phyloP scores from a whole-genome alignment of 2,113 vertebrate species.

The Macroglossus sobrinus region DNA sequence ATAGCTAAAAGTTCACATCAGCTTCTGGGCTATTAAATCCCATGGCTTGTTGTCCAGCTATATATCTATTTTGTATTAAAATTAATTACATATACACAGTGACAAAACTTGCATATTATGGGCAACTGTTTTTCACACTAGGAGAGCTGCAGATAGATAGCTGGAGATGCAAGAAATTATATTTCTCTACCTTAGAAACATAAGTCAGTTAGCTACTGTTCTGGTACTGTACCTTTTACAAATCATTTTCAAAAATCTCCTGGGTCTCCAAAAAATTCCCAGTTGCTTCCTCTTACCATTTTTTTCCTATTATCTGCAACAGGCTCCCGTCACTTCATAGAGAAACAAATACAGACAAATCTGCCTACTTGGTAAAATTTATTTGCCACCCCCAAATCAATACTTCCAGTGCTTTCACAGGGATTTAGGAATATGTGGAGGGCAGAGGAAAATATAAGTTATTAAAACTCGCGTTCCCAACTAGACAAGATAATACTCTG shows the following conservation, averaged over 20 bases:
- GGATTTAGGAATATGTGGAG: background rate
- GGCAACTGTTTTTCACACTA: background rate
- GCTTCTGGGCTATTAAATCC: background rate
- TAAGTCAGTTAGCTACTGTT: background rate
- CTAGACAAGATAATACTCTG: background rate
- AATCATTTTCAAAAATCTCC: background rate
- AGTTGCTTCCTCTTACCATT: background rate
- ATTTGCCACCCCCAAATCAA: background rate
- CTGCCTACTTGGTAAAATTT: background rate
- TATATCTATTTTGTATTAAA: slow-evolving; percentile 49
- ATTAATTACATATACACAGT: background rate
- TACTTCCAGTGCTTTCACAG: rapidly evolving
- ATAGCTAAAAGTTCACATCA: background rate
- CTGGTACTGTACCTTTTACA: background rate
- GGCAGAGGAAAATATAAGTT: background rate
- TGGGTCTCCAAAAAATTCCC: background rate
- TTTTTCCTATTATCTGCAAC: background rate
- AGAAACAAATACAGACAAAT: background rate
- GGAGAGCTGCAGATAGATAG: background rate
- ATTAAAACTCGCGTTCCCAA: background rate
- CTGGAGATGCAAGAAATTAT: background rate
- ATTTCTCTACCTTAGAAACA: background rate
- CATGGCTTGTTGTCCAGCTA: background rate
- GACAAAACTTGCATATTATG: background rate
- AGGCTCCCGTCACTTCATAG: background rate